Evolutionary conservation across 2,113 vertebrate genomes (phyloP).

Genomic region (Bostrychus sinensis): DNA sequence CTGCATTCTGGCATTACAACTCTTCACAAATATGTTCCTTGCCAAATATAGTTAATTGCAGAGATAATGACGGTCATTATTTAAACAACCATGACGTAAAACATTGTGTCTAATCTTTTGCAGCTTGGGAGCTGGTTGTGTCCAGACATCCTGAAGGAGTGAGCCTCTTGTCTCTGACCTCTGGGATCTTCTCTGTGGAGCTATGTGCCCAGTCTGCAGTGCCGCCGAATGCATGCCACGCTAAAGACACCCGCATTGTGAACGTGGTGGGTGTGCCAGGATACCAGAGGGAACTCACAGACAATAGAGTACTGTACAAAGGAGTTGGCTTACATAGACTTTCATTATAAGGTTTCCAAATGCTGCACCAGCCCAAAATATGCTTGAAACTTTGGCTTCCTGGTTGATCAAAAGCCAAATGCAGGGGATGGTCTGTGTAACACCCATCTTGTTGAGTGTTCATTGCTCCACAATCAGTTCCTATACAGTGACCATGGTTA

Average conservation of each 20-base stretch:
- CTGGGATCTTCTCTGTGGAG: slow-evolving; percentile 53
- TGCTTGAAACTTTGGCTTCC: not conserved
- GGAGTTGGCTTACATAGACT: not conserved
- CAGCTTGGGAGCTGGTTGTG: slow-evolving; percentile 61
- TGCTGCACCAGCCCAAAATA: not conserved
- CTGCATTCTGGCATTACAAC: too few relatives aligned
- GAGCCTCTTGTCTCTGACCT: slow-evolving; percentile 49
- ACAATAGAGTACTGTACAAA: not conserved
- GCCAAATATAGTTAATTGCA: not conserved
- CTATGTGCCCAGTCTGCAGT: slow-evolving; percentile 36
- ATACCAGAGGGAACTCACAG: not conserved
- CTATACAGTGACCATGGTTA: too few relatives aligned
- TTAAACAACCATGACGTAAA: not conserved
- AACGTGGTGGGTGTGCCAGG: slow-evolving; percentile 57
- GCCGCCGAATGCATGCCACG: slow-evolving; percentile 13
- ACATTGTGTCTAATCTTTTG: not conserved
- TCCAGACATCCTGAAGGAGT: not conserved
- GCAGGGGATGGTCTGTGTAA: too few relatives aligned
- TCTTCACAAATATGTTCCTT: not conserved
- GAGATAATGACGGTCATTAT: not conserved
- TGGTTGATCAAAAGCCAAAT: too few relatives aligned
- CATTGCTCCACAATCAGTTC: too few relatives aligned
- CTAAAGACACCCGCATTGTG: slow-evolving; percentile 21
- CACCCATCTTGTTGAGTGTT: too few relatives aligned
- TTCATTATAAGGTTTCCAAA: not conserved